phyloP scores from a whole-genome alignment of 2,797 vertebrate species.

The Carduelis carduelis region DNA sequence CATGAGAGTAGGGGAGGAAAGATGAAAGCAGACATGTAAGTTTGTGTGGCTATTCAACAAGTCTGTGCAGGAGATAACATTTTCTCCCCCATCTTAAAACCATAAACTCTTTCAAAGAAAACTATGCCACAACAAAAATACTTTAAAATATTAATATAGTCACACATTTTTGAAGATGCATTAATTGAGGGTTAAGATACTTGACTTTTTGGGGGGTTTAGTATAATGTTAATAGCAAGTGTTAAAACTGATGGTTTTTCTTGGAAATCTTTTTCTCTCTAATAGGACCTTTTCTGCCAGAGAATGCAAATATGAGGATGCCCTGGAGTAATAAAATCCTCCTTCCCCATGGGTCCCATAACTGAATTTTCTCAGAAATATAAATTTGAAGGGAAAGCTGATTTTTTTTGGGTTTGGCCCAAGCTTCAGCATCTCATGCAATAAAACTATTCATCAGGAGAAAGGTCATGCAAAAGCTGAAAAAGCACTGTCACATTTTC shows the following conservation, averaged over 20 bases:
- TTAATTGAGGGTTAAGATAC: neutral
- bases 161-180: neutral
- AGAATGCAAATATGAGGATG: neutral
- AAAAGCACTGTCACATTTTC: neutral
- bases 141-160: neutral
- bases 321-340: neutral
- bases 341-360: neutral
- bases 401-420: neutral
- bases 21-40: neutral
- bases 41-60: neutral
- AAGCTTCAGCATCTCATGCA: neutral
- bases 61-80: neutral
- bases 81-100: neutral
- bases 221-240: neutral
- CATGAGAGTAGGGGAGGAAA: neutral
- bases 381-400: neutral
- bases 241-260: neutral
- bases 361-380: neutral
- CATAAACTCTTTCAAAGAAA: neutral
- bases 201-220: fast-evolving
- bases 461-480: neutral
- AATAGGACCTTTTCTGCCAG: neutral
- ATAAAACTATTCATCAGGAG: neutral
- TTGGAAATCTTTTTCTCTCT: neutral
- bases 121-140: neutral